phyloP scores from a whole-genome alignment of 2,888 invertebrate species.

The Pseudococcus viburni region DNA sequence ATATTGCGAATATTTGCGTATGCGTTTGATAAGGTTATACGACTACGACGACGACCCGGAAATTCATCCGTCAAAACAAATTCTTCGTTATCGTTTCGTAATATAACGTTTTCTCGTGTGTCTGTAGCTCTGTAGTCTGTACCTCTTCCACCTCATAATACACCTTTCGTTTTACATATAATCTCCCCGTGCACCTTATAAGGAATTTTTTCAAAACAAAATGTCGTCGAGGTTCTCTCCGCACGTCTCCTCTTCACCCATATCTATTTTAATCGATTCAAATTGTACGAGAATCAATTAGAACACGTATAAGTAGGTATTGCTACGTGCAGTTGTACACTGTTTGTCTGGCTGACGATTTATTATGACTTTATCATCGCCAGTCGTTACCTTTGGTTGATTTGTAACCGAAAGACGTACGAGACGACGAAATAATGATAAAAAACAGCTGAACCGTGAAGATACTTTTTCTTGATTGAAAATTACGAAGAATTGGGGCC shows the following conservation, averaged over 20 bases:
- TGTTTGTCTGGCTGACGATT: too few relatives aligned
- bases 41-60: conserved; percentile 25
- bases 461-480: too few relatives aligned
- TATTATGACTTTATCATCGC: too few relatives aligned
- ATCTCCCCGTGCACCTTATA: background rate
- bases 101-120: conserved; percentile 1
- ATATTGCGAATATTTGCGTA: conserved; percentile 2
- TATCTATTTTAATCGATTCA: background rate
- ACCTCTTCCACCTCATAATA: background rate
- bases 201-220: background rate
- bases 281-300: background rate
- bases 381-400: too few relatives aligned
- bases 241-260: background rate
- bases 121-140: too few relatives aligned
- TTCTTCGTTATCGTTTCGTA: conserved; percentile 38
- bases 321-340: too few relatives aligned
- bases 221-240: background rate
- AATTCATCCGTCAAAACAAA: conserved; percentile 47
- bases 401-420: too few relatives aligned
- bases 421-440: too few relatives aligned
- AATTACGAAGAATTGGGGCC: too few relatives aligned
- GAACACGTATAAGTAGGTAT: background rate
- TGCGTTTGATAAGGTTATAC: conserved; percentile 22
- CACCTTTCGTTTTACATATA: background rate
- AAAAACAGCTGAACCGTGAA: too few relatives aligned